Evolutionary conservation across 2,888 invertebrate species (phyloP).

Genomic region (Tenthredo mesomela): DNA sequence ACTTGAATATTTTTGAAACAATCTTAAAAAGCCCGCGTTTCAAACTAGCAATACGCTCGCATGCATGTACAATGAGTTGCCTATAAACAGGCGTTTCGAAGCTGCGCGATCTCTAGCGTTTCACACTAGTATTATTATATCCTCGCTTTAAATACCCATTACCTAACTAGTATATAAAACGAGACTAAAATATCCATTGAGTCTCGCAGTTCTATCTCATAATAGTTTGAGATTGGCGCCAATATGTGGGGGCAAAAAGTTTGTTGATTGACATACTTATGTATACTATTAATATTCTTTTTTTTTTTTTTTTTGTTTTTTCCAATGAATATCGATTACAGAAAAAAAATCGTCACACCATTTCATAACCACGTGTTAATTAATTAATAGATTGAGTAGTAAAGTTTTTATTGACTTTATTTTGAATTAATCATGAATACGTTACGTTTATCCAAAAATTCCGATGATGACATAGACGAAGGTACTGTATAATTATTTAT

Average conservation of each 20-base stretch:
- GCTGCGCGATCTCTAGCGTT: neutral
- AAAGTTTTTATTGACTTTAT: neutral
- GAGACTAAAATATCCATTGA: neutral
- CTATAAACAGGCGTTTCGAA: neutral
- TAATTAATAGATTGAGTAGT: neutral
- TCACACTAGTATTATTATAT: neutral
- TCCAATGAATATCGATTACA: neutral
- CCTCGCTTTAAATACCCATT: no score
- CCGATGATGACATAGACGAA: constrained; percentile 30
- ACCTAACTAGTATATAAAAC: neutral
- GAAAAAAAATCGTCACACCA: neutral
- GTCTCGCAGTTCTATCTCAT: neutral
- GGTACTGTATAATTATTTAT: constrained; percentile 22
- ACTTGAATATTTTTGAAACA: no score
- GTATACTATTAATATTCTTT: neutral
- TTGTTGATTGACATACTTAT: neutral
- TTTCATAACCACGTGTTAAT: neutral
- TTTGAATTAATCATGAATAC: constrained; percentile 13
- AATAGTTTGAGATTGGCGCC: constrained; percentile 32
- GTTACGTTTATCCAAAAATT: neutral
- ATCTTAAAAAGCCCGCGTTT: neutral
- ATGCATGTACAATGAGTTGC: neutral
- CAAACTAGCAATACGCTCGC: neutral
- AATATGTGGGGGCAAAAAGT: constrained; percentile 28
- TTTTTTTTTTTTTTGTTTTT: neutral